Evolutionary conservation across 2,888 invertebrate species (phyloP), one percentile per base, ranked within the genome.

Genomic region (Stratiomys singularior): DNA sequence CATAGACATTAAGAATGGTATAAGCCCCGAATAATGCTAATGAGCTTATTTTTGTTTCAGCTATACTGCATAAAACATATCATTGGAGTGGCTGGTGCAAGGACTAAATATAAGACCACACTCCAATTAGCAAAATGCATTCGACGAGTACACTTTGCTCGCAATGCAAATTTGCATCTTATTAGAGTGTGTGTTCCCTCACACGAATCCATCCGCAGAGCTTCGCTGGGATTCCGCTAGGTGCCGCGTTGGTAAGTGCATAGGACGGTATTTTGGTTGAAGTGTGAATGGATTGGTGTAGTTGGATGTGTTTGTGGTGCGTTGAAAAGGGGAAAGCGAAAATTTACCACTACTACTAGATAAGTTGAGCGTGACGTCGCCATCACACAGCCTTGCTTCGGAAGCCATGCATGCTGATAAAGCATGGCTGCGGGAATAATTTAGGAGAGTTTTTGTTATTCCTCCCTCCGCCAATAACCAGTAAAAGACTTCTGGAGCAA

Each of bases 111-210:
- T 63, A 63, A 15, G 63, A 25, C 28, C 28, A 27, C n/a, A n/a
- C 63, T 37, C 37, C 66, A 66, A 66, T 66, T 66, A 37, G 37
- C 37, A 30, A 66, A 37, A 37, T 66, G 66, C 66, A 37, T 37
- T 66, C 28, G 28, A 25, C 23, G 15, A 1, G 18, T 66, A 11
- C n/a, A 37, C 11, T 66, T 64, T n/a, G 25, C 27, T 11, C 28
- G 37, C 5, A 37, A 9, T 37, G 66, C 66, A 69, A 3, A 46
- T 46, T 69, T 46, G 47, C 46, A 74, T 74, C 74, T 58, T 74
- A 60, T 60, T 37, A 58, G 60, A 74, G 21, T 72, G 71, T 71
- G 37, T 60, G 58, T 7, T n/a, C 21, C 23, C 25, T 9, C 23
- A 30, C n/a, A 11, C 58, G 9, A 72, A 30, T 18, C 74, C 58